These are phyloP conservation scores for Camarhynchus parvulus DNA, from an alignment of 2,113 vertebrate genomes.

Conservation along the genomic window DNA sequence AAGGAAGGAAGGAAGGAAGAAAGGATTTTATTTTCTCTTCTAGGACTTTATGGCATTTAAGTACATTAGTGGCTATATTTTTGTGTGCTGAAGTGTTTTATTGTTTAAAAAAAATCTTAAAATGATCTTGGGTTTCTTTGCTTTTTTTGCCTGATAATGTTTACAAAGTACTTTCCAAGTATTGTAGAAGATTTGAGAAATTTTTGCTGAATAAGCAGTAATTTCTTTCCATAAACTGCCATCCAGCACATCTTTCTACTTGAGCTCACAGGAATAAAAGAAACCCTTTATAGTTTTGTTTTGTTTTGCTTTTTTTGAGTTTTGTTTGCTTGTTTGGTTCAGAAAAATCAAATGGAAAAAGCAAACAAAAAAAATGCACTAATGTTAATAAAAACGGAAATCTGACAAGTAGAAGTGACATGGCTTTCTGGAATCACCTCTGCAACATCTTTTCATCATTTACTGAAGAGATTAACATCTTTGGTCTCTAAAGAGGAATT, in stretches of 20 bases:
- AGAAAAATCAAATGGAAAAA: neutral
- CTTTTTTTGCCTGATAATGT: neutral
- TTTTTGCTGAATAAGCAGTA: neutral
- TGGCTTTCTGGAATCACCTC: neutral
- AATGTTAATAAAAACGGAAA: neutral
- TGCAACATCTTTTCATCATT: neutral
- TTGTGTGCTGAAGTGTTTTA: neutral
- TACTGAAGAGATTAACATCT: neutral
- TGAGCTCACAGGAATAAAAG: neutral
- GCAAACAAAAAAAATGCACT: fast-evolving
- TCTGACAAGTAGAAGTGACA: neutral
- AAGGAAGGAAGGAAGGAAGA: too few species aligned
- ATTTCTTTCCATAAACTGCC: neutral
- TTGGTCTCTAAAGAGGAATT: neutral
- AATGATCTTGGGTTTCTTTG: neutral
- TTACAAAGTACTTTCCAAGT: neutral
- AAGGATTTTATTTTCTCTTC: neutral
- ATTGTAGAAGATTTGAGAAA: neutral
- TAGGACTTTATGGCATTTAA: neutral
- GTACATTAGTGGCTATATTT: neutral
- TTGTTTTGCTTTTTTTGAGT: neutral
- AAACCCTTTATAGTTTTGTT: neutral
- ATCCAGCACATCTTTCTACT: neutral
- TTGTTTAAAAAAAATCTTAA: neutral
- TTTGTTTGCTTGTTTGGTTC: neutral